These are phyloP conservation scores for Hypotaenidia okinawae DNA, from an alignment of 2,797 vertebrate species.

Conservation along the genomic window DNA sequence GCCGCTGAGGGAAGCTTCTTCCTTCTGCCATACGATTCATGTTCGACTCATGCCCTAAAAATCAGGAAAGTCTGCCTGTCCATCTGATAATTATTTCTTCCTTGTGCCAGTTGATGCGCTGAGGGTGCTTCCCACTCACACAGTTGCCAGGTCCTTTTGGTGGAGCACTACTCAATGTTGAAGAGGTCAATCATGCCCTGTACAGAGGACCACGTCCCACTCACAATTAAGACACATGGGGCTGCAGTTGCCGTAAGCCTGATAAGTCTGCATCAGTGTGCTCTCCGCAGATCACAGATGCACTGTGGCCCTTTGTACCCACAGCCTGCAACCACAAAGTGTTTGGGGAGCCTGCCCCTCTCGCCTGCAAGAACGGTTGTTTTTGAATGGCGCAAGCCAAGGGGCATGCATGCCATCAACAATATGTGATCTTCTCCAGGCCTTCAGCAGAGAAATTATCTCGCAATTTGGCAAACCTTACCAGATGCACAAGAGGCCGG, in stretches of 20 bases:
- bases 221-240: neutral
- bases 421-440: conserved; percentile 36
- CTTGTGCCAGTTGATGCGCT: neutral
- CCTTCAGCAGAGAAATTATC: conserved; percentile 32
- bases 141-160: neutral
- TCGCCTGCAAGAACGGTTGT: neutral
- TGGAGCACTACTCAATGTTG: neutral
- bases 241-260: neutral
- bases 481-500: conserved; percentile 24
- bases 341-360: neutral
- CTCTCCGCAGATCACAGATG: neutral
- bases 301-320: neutral
- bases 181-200: neutral
- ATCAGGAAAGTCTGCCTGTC: neutral
- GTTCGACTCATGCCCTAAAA: conserved; percentile 29
- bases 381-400: neutral
- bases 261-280: neutral
- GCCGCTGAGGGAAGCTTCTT: conserved; percentile 8
- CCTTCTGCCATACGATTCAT: neutral
- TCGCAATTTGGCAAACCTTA: conserved; percentile 45
- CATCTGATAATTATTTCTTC: neutral
- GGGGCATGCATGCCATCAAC: neutral
- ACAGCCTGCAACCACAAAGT: neutral
- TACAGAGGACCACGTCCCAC: rapidly evolving
- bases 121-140: neutral